phyloP scores from a whole-genome alignment of 2,797 vertebrate species.

The Margarornis squamiger region DNA sequence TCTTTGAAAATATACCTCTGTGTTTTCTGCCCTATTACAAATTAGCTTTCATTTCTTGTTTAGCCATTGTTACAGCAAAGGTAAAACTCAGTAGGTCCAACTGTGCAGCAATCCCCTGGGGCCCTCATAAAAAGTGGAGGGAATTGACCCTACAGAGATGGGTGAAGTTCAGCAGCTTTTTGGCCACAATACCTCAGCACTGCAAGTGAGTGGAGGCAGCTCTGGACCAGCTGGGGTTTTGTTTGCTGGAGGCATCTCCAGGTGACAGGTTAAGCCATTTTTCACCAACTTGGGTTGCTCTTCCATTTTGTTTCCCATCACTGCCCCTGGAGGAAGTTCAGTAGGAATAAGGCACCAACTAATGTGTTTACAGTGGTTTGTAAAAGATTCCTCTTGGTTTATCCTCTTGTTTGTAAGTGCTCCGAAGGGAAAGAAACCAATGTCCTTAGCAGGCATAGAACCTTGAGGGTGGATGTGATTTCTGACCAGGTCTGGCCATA shows the following conservation, averaged over 20 bases:
- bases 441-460: not conserved
- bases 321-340: slow-evolving; percentile 37
- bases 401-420: slow-evolving; percentile 43
- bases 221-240: not conserved
- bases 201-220: not conserved
- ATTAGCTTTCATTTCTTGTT: not conserved
- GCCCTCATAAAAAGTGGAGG: not conserved
- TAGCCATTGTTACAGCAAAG: not conserved
- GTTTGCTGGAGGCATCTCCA: not conserved
- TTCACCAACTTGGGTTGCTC: not conserved
- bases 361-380: slow-evolving; percentile 43
- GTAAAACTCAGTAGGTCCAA: not conserved
- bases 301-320: slow-evolving; percentile 33
- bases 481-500: slow-evolving; percentile 17
- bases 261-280: not conserved
- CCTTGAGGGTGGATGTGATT: slow-evolving; percentile 33
- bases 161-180: not conserved
- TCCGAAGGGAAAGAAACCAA: slow-evolving; percentile 22
- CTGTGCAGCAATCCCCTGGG: not conserved
- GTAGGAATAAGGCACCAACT: not conserved
- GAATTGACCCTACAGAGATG: not conserved
- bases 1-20: not conserved
- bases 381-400: slow-evolving; percentile 57
- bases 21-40: not conserved
- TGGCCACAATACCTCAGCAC: not conserved